Evolutionary conservation across 2,888 invertebrate genomes (phyloP).

Genomic region (Norana najaformis): DNA sequence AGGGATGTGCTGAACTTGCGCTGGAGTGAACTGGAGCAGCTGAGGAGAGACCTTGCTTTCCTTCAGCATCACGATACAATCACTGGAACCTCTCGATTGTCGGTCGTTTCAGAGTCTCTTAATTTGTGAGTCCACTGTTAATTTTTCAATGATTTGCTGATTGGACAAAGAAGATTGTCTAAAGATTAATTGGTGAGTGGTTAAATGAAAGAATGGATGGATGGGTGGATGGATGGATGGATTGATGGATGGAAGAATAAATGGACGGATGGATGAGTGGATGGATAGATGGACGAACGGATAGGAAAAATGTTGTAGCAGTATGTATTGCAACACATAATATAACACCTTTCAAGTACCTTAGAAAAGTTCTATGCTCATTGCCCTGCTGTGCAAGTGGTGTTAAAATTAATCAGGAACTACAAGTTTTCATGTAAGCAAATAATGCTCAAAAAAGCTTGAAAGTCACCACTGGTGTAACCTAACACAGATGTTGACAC

Average conservation of each 20-base stretch:
- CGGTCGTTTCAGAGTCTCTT: constrained; percentile 34
- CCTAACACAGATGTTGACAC: too few relatives aligned
- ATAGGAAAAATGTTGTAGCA: background rate
- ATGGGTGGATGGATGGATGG: too few relatives aligned
- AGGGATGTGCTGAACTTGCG: background rate
- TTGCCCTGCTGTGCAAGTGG: too few relatives aligned
- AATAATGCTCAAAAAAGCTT: too few relatives aligned
- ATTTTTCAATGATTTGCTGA: background rate
- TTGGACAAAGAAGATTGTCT: background rate
- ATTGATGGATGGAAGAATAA: too few relatives aligned
- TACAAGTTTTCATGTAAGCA: too few relatives aligned
- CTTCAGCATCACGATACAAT: constrained; percentile 45
- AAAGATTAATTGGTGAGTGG: background rate
- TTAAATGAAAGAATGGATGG: background rate
- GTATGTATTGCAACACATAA: background rate
- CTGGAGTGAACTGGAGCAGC: background rate
- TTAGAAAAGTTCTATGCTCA: too few relatives aligned
- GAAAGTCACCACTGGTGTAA: too few relatives aligned
- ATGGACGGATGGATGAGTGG: too few relatives aligned
- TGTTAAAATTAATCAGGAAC: too few relatives aligned
- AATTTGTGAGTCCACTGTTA: constrained; percentile 28
- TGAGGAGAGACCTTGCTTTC: constrained; percentile 28
- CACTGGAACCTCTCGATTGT: constrained; percentile 41
- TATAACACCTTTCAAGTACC: too few relatives aligned
- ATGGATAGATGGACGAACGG: too few relatives aligned